Conservation (phyloP, 2,113 vertebrate species). For the Platichthys stellatus region DNA sequence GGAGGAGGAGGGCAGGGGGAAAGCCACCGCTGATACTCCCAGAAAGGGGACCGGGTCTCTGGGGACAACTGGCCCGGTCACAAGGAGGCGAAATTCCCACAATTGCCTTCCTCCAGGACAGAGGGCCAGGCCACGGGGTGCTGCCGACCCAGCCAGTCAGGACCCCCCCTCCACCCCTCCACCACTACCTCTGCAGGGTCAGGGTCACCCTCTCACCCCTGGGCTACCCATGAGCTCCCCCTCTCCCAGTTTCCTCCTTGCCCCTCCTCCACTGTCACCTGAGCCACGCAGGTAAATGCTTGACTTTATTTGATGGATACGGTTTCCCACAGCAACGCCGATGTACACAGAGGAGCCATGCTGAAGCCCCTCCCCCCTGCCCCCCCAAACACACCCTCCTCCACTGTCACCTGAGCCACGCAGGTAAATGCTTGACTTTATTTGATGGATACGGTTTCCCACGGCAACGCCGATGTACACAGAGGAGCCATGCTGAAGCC, state of each 20-base stretch:
- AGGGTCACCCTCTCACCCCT: slow-evolving; percentile 67
- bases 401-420: slow-evolving; percentile 84
- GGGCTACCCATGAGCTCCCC: slow-evolving; percentile 52
- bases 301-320: slow-evolving; percentile 84
- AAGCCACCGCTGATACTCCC: slow-evolving; percentile 24
- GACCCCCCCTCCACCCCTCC: not conserved
- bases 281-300: slow-evolving; percentile 86
- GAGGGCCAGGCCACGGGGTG: slow-evolving; percentile 15
- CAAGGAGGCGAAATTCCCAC: slow-evolving; percentile 63
- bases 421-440: slow-evolving; percentile 84
- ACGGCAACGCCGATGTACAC: slow-evolving; percentile 75
- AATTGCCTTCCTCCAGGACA: slow-evolving; percentile 57
- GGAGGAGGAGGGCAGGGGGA: not conserved
- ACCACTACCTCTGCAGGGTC: slow-evolving; percentile 63
- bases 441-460: slow-evolving; percentile 84
- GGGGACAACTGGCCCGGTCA: slow-evolving; percentile 60
- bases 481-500: slow-evolving; percentile 33
- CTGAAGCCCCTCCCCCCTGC: slow-evolving; percentile 61
- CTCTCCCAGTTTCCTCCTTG: slow-evolving; percentile 42
- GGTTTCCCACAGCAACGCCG: slow-evolving; percentile 79
- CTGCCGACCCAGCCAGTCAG: slow-evolving; percentile 19
- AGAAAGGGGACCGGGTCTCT: slow-evolving; percentile 55
- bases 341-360: slow-evolving; percentile 52
- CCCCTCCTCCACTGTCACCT: slow-evolving; percentile 78
- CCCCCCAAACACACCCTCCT: slow-evolving; percentile 32